Evolutionary conservation across 2,113 vertebrate species (phyloP), one percentile per base, ranked within the genome.

Genomic region (Notechis scutatus): DNA sequence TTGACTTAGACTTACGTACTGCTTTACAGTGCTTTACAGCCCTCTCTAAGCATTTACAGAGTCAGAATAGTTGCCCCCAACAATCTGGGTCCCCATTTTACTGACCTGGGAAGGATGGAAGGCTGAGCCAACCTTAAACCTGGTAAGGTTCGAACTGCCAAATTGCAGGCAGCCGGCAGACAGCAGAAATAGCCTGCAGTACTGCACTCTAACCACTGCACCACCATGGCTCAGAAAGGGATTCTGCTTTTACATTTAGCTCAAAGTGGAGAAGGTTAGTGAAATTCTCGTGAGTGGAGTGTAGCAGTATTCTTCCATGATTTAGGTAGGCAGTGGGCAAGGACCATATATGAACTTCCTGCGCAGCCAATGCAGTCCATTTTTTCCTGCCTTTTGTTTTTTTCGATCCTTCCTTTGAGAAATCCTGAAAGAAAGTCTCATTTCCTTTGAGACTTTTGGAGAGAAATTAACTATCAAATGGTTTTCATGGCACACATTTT

Each of bases 341-440:
- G 10, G 59, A 9, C 26, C 10, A 12, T 69, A n/a, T 47, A 15
- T 69, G 26, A 29, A 69, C 4, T 4, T 5, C 11, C 61, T 14
- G 29, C 2, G 3, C 1, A n/a, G 4, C 61, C 61, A 4, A 2
- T 69, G 29, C 0, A n/a, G 1, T 1, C 29, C 61, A 69, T 5
- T 14, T n/a, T 69, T 69, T 69, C 61, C 29, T 69, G 11, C 26
- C 29, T 10, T 64, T 12, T 64, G 59, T 29, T 69, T n/a, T 64
- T n/a, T 69, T n/a, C 12, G 4, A n/a, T 69, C 29, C 61, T 69
- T n/a, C 29, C 61, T n/a, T 69, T n/a, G 12, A 69, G 61, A 69
- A 69, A 69, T n/a, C 29, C 61, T 14, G 11, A n/a, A 69, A 69
- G 3, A 69, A n/a, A 69, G 29, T 69, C 29, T 69, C 3, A 4